These are phyloP conservation scores for Candidula unifasciata DNA, from an alignment of 2,888 invertebrate genomes.

Conservation along the genomic window DNA sequence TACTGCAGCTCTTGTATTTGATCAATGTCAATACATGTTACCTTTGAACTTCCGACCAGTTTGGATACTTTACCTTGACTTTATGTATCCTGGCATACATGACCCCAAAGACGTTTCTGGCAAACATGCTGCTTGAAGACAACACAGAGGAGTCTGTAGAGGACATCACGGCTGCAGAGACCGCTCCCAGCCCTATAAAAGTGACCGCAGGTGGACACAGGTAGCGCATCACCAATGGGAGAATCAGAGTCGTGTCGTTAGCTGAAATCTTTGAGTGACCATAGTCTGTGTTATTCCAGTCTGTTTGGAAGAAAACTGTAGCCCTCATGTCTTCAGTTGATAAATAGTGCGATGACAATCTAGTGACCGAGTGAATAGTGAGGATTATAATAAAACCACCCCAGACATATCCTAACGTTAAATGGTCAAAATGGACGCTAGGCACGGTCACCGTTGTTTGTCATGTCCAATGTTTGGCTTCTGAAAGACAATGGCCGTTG, in stretches of 20 bases:
- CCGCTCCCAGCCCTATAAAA: constrained; percentile 97
- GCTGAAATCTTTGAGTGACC: constrained; percentile 69
- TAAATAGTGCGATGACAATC: no score
- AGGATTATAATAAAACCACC: no score
- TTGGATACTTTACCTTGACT: constrained; percentile 84
- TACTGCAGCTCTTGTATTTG: no score
- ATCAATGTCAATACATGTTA: no score
- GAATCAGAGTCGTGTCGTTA: constrained; percentile 92
- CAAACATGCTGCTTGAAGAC: constrained; percentile 99
- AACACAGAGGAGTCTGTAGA: constrained; percentile 98
- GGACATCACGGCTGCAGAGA: constrained; percentile 99
- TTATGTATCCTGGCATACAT: constrained; percentile 92
- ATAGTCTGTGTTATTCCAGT: constrained; percentile 96
- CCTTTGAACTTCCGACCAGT: no score
- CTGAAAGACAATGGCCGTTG: no score
- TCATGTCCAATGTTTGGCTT: no score
- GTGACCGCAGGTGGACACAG: constrained; percentile 96
- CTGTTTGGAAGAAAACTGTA: constrained; percentile 79
- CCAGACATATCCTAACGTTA: no score
- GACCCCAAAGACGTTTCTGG: constrained; percentile 97
- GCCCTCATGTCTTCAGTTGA: no score
- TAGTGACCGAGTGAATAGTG: no score
- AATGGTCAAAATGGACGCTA: no score
- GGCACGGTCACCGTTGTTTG: no score
- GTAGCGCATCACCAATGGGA: constrained; percentile 97